Base-by-base conservation (phyloP, 2,113 vertebrate species). In the Neolamprologus toae region DNA sequence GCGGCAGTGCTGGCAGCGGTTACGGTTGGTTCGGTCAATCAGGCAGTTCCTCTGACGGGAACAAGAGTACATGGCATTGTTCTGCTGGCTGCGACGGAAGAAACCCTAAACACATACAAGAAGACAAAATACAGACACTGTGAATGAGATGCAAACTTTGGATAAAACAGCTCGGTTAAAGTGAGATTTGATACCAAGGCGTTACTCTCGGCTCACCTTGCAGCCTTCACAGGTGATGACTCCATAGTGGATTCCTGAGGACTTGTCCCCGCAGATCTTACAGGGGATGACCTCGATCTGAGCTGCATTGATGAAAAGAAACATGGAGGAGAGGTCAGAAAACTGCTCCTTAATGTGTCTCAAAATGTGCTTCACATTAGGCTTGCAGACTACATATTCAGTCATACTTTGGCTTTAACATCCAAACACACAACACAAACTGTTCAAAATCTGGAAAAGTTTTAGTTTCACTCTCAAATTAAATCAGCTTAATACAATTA, bases 181-280 rank as follows among this genome's bases (percentile, higher is more conserved):
- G 37, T 45, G 31, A 14, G 13, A 13, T 40, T 63, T 23, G 7
- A 51, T 92, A 93, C 93, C 92, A 84, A 94, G 92, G 83, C 2
- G 88, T 91, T 92, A 93, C 94, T 87, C 3, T 23, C 12, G 6
- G 45, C 94, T 93, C 84, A 97, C 97, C 96, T 97, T 97, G 95
- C 97, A 97, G 90, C 97, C 97, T 92, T 97, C 97, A 23, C 97
- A 97, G 90, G 97, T 98, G 95, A 98, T 98, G 68, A 98, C 98
- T 2, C 98, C 98, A 31, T 98, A 98, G 95, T 98, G 98, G 91
- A 98, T 98, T 91, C 98, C 98, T 1, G 98, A 98, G 90, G 98
- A 98, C 87, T 98, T 98, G 96, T 98, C 98, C 66, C 98, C 98
- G 8, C 98, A 98, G 95, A 98, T 98, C 94, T 98, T 98, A 95